Conservation (phyloP, 2,113 vertebrate genomes). For the Triplophysa dalaica region DNA sequence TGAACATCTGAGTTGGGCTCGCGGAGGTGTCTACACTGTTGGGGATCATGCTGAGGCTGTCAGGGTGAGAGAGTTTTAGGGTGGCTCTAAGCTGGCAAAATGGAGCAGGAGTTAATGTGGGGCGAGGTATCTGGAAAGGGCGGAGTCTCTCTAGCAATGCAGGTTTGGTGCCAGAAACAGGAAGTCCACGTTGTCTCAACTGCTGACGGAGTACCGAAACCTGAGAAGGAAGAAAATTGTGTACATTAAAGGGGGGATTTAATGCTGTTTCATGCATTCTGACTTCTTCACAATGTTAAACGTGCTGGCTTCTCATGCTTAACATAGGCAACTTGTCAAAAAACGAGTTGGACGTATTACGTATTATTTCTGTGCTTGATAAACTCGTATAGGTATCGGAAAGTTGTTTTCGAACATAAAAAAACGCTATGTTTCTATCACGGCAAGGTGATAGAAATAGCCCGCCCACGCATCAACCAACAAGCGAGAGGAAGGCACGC, state of each 20-base stretch:
- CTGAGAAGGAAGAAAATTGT: conserved; percentile 58
- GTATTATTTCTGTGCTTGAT: too few species aligned
- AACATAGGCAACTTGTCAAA: too few species aligned
- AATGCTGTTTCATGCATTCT: too few species aligned
- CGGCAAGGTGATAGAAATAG: too few species aligned
- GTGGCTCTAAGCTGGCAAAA: conserved; percentile 68
- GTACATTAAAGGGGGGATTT: not conserved
- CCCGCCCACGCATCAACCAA: too few species aligned
- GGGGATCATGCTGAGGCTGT: conserved; percentile 61
- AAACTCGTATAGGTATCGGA: too few species aligned
- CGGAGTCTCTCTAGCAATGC: conserved; percentile 83
- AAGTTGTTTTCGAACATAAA: too few species aligned
- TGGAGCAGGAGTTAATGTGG: conserved; percentile 66
- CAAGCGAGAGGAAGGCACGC: too few species aligned
- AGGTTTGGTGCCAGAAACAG: conserved; percentile 88
- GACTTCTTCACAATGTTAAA: too few species aligned
- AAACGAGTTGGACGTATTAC: too few species aligned
- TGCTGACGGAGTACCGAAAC: conserved; percentile 89
- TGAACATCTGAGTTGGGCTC: conserved; percentile 59
- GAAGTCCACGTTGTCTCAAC: conserved; percentile 84
- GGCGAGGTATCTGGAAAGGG: conserved; percentile 72
- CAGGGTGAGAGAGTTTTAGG: conserved; percentile 56
- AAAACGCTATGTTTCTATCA: too few species aligned
- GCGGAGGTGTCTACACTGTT: conserved; percentile 29
- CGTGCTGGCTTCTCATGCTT: too few species aligned